Evolutionary conservation across 2,888 invertebrate genomes (phyloP).

Genomic region (Scaptomyza parva): DNA sequence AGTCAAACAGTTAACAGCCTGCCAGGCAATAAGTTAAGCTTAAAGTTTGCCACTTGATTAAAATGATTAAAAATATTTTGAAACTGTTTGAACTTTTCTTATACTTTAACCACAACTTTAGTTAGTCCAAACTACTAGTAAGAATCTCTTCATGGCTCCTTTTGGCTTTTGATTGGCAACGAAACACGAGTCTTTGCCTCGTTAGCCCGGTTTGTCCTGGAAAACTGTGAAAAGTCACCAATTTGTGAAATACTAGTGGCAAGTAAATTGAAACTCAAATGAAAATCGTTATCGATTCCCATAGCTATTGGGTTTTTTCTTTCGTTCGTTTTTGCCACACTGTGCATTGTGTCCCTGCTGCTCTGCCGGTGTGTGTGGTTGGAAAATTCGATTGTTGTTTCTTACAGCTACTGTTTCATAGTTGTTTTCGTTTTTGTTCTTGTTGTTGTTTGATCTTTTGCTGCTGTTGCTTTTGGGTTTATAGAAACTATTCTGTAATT

Average conservation of each 20-base stretch:
- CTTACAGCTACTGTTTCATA: constrained; percentile 14
- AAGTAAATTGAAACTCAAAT: not conserved
- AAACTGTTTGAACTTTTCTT: too few species aligned
- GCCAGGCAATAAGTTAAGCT: not conserved
- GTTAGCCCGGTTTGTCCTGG: not conserved
- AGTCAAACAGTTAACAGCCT: constrained; percentile 27
- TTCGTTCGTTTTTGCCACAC: constrained; percentile 40
- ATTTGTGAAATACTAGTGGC: not conserved
- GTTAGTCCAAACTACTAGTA: too few species aligned
- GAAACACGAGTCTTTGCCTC: constrained; percentile 5
- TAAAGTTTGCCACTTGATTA: not conserved
- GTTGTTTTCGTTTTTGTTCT: constrained; percentile 5
- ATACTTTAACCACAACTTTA: too few species aligned
- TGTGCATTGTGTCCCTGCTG: constrained; percentile 36
- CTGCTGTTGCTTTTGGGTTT: constrained; percentile 19
- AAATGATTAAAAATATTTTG: not conserved
- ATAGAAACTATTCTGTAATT: constrained; percentile 53
- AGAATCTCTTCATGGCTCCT: not conserved
- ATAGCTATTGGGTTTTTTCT: constrained; percentile 12
- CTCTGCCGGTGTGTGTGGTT: constrained; percentile 27
- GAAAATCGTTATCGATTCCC: constrained; percentile 26
- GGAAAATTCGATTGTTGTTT: constrained; percentile 45
- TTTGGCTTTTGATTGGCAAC: constrained; percentile 3
- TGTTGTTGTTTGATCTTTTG: constrained; percentile 7
- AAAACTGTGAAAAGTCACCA: constrained; percentile 6